These are phyloP conservation scores for Corythaeola cristata DNA, from an alignment of 2,113 vertebrate species.

Conservation along the genomic window DNA sequence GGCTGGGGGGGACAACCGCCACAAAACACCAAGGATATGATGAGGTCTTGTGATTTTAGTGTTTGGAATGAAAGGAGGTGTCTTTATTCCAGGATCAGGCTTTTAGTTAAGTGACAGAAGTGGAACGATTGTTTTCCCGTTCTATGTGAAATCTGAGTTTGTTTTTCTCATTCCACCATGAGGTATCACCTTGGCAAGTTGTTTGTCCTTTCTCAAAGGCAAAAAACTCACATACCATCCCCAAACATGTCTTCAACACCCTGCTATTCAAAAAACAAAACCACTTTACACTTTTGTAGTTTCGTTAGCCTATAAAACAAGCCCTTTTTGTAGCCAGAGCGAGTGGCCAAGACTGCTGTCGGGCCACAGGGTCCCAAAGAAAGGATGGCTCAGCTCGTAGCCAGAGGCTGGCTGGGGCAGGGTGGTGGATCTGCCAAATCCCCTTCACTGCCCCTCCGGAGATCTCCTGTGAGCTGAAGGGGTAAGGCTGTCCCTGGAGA, in stretches of 20 bases:
- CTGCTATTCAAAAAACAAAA: neutral
- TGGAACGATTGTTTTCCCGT: neutral
- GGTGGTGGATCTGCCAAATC: neutral
- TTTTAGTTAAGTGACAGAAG: neutral
- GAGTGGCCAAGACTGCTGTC: neutral
- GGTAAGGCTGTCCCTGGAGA: neutral
- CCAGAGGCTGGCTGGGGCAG: neutral
- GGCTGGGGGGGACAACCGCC: neutral
- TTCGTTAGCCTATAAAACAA: neutral
- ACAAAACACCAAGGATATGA: neutral
- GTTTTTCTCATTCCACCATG: neutral
- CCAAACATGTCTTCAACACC: neutral
- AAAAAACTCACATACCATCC: neutral
- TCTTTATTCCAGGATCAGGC: neutral
- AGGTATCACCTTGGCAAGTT: neutral
- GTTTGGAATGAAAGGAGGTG: neutral
- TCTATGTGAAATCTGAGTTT: neutral
- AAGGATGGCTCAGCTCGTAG: neutral
- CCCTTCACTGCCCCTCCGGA: neutral
- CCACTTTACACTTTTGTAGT: neutral
- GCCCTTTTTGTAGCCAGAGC: neutral
- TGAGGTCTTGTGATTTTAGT: neutral
- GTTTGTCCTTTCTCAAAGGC: neutral
- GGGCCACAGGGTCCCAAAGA: neutral
- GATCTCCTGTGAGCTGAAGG: neutral